Base-by-base conservation (phyloP, 2,888 invertebrate genomes). In the Nemapogon koenigi region DNA sequence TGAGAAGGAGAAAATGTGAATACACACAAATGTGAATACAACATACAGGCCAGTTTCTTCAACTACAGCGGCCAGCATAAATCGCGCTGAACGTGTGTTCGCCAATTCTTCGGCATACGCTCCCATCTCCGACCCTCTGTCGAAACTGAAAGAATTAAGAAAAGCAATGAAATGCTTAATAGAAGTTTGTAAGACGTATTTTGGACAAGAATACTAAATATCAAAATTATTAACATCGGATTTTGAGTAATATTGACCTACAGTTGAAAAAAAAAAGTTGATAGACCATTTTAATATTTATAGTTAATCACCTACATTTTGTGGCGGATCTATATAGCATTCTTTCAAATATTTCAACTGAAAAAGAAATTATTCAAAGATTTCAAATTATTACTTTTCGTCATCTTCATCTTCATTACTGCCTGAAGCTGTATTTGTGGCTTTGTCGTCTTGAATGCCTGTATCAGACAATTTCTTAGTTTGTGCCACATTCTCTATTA, bases 31-130 rank as follows among this genome's bases (percentile, higher is more conserved):
- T 19, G 4, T 19, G 16, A 29, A 30, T 50, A n/a, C n/a, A n/a
- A 86, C 91, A 89, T 80, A 91, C 91, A 84, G 76, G 48, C 90
- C 89, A 46, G 91, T 89, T 72, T 92, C 93, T 63, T 91, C 91
- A 35, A 90, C 92, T 33, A 94, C 94, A 1, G 94, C 93, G 22
- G 94, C 92, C 47, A 95, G 81, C 76, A 94, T 93, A 66, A 94
- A 92, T 59, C 94, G 89, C 3, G 93, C 91, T 47, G 92, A 92
- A 63, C 90, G 89, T 51, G 93, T 90, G 70, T 93, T 92, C 31
- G 88, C 89, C 59, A 94, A 87, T 57, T 88, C 89, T 44, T 86
- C 88, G 1, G 69, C 81, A 30, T 75, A 79, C 10, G 62, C 81
- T 0, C 80, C 80, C 62, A 83, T 85, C 47, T 84, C 84, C 40